A percentile compares a stretch with the other conserved stretches of the same genome.
Conservation (phyloP, 2,888 invertebrate genomes). For the Xiphydria camelus region DNA sequence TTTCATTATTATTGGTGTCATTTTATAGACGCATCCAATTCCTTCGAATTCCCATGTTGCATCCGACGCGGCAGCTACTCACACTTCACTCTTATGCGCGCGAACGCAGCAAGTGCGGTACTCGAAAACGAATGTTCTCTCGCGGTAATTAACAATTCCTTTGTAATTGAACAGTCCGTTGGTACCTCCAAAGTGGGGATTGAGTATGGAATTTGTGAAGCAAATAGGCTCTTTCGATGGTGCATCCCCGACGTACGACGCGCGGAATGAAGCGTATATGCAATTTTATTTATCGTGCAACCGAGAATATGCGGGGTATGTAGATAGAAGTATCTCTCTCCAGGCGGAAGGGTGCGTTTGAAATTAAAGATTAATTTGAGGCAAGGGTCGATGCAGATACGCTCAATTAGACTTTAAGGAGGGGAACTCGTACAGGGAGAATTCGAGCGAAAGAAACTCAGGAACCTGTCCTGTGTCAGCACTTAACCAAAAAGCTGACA, state of each 20-base stretch:
- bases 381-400: neutral
- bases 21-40: neutral
- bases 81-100: too few relatives aligned
- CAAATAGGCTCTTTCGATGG: conserved; percentile 44
- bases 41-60: neutral
- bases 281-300: conserved; percentile 15
- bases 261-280: conserved; percentile 25
- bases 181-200: conserved; percentile 32
- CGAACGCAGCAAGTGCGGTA: neutral
- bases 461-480: neutral
- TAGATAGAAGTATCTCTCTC: conserved; percentile 2
- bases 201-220: conserved; percentile 43
- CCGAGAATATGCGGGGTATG: conserved; percentile 27
- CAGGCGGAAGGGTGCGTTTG: neutral
- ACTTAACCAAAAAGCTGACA: neutral
- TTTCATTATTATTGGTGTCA: neutral
- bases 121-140: conserved; percentile 6
- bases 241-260: conserved; percentile 31
- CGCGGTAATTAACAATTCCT: conserved; percentile 43
- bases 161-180: conserved; percentile 44
- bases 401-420: neutral
- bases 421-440: neutral
- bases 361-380: neutral
- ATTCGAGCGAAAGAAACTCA: neutral
- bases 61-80: too few relatives aligned